Evolutionary conservation across 92 coral and sea anemone genomes (phyloP).

Genomic region (Phenganax subtilis): DNA sequence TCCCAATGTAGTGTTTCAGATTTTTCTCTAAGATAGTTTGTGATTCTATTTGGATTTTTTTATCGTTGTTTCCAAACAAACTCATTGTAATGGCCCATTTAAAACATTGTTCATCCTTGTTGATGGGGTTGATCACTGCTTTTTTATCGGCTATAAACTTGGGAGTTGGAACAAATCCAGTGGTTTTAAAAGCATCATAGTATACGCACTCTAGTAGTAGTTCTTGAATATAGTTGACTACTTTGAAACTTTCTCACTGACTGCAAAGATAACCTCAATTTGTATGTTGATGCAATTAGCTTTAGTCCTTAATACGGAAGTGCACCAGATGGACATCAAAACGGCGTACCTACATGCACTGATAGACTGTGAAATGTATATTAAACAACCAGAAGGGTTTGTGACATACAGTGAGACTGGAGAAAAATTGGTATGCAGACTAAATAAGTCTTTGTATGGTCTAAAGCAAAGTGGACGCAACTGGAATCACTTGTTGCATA

Average conservation of each 20-base stretch:
- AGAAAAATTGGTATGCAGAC: neutral
- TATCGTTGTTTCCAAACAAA: no score
- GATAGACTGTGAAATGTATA: conserved; percentile 23
- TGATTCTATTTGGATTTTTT: no score
- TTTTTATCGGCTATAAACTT: no score
- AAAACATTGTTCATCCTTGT: no score
- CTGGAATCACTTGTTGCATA: conserved; percentile 35
- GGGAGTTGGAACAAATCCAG: no score
- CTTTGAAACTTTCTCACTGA: conserved; percentile 45
- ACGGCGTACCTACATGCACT: conserved; percentile 4
- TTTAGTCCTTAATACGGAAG: neutral
- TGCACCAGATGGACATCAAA: conserved; percentile 31
- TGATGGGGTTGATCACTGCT: no score
- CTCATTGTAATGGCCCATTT: no score
- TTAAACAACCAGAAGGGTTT: neutral
- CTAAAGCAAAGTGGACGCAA: conserved; percentile 36
- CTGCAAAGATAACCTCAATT: conserved; percentile 43
- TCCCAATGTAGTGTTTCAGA: no score
- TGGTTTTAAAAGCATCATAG: no score
- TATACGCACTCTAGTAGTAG: no score
- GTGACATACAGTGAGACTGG: conserved; percentile 14
- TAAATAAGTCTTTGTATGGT: conserved; percentile 26
- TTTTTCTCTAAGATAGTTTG: no score
- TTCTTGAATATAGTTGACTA: conserved; percentile 24
- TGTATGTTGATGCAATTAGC: conserved; percentile 16